A percentile compares a stretch with the other conserved stretches of the same genome.
phyloP scores from a whole-genome alignment of 2,113 vertebrate genomes.

The Uria lomvia region DNA sequence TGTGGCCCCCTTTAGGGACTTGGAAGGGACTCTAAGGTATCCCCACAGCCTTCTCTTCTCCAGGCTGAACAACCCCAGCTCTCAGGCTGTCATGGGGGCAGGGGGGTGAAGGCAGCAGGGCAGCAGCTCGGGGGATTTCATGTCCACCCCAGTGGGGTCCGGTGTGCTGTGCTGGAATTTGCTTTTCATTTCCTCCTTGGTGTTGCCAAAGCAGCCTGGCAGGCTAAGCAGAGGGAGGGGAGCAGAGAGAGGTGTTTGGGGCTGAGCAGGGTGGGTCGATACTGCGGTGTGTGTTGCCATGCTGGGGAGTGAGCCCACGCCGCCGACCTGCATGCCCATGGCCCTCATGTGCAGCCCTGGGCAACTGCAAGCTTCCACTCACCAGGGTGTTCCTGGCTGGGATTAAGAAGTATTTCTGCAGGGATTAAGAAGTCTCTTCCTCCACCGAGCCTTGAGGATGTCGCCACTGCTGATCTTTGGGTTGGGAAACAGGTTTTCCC shows the following conservation, averaged over 20 bases:
- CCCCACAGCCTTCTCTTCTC: neutral
- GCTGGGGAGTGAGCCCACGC: neutral
- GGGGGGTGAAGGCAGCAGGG: neutral
- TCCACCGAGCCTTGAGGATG: neutral
- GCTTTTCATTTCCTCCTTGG: neutral
- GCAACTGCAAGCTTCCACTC: neutral
- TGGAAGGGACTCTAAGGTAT: neutral
- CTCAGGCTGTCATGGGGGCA: neutral
- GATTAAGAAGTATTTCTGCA: neutral
- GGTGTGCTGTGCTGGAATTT: neutral
- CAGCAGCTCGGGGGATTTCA: neutral
- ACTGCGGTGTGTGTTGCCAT: fast-evolving
- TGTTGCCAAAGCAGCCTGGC: neutral
- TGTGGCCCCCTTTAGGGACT: neutral
- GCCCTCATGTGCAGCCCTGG: neutral
- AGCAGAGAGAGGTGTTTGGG: neutral
- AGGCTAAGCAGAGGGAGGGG: neutral
- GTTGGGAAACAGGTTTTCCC: neutral
- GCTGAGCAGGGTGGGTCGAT: neutral
- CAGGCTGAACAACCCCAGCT: neutral
- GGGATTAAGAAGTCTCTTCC: neutral
- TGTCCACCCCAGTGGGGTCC: fast-evolving
- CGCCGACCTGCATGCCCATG: neutral
- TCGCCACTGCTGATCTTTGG: neutral
- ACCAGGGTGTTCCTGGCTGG: neutral